Conservation (phyloP, 2,888 invertebrate species). For the Archips crataeganus region DNA sequence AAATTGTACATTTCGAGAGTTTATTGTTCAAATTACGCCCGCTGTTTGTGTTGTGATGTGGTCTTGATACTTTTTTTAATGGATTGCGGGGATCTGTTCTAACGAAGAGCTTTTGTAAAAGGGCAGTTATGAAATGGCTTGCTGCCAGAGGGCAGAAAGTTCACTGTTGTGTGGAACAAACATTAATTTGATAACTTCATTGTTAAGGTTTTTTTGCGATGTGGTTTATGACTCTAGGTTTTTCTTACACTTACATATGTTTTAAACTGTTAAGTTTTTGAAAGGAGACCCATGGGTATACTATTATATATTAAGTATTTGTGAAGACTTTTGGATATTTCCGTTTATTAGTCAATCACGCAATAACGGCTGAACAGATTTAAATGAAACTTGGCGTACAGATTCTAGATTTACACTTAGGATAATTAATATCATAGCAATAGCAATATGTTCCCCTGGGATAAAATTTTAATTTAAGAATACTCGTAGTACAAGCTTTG, state of each 20-base stretch:
- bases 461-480: too few relatives aligned
- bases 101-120: slow-evolving; percentile 9
- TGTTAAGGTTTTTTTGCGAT: background rate
- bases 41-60: slow-evolving; percentile 28
- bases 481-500: too few relatives aligned
- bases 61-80: slow-evolving; percentile 33
- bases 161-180: background rate
- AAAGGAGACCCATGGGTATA: too few relatives aligned
- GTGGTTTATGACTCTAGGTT: background rate
- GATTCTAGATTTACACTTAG: too few relatives aligned
- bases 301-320: too few relatives aligned
- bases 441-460: too few relatives aligned
- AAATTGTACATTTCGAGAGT: slow-evolving; percentile 46
- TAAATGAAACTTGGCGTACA: too few relatives aligned
- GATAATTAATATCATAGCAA: too few relatives aligned
- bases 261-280: too few relatives aligned
- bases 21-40: slow-evolving; percentile 37
- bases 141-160: slow-evolving; percentile 7
- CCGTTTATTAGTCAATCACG: too few relatives aligned
- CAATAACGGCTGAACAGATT: too few relatives aligned
- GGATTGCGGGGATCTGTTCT: slow-evolving; percentile 16
- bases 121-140: slow-evolving; percentile 6
- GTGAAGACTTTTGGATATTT: too few relatives aligned
- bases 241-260: background rate
- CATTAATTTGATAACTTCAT: background rate